phyloP scores from a whole-genome alignment of 2,888 invertebrate species.

The Tipula helvola region DNA sequence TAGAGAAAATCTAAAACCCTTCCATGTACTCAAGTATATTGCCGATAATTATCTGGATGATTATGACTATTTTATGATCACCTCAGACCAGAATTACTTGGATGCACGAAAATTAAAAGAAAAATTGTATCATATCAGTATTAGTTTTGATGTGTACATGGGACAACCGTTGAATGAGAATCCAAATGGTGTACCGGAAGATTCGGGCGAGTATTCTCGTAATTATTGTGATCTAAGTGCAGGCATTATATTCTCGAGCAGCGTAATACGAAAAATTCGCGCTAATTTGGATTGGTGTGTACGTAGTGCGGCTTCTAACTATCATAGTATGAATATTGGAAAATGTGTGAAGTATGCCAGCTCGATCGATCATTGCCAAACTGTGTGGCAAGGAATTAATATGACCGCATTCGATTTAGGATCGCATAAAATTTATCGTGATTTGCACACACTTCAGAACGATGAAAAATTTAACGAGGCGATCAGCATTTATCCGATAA shows the following conservation, averaged over 20 bases:
- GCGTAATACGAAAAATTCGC: conserved; percentile 65
- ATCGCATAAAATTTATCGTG: conserved; percentile 35
- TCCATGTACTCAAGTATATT: conserved; percentile 81
- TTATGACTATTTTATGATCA: conserved; percentile 86
- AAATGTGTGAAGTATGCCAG: conserved; percentile 49
- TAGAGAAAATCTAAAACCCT: conserved; percentile 60
- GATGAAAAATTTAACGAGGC: conserved; percentile 41
- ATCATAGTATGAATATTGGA: conserved; percentile 79
- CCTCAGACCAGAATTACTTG: conserved; percentile 73
- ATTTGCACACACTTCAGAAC: conserved; percentile 34
- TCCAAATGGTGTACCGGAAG: conserved; percentile 18
- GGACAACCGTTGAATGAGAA: conserved; percentile 35
- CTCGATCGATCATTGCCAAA: conserved; percentile 33
- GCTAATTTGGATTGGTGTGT: conserved; percentile 80
- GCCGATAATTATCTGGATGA: conserved; percentile 79
- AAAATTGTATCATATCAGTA: conserved; percentile 64
- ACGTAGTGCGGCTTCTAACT: conserved; percentile 68
- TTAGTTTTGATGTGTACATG: conserved; percentile 74
- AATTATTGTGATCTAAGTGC: conserved; percentile 48
- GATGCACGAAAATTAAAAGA: conserved; percentile 63
- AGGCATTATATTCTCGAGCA: conserved; percentile 80
- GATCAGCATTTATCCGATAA: conserved; percentile 52
- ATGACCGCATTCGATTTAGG: conserved; percentile 20
- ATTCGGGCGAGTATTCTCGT: conserved; percentile 26
- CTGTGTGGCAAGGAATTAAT: conserved; percentile 35